Evolutionary conservation across 2,888 invertebrate species (phyloP), one percentile per base, ranked within the genome.

Genomic region (Troides oblongomaculatus): DNA sequence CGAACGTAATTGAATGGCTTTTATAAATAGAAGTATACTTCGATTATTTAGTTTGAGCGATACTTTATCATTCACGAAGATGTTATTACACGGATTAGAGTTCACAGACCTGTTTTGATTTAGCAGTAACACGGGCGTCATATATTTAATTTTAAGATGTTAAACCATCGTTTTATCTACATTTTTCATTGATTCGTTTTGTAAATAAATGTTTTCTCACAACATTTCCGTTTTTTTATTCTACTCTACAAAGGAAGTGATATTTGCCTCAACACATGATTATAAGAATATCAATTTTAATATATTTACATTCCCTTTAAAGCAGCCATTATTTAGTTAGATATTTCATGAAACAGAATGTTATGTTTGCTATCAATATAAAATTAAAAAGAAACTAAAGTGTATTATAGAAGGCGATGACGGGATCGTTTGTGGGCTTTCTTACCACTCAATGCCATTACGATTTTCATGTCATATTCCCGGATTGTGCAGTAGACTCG

Each of bases 181-280:
- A 66, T 70, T 70, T 70, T 43, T 50, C 66, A 1, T 62, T 50
- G 21, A 10, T 66, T 66, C 12, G 39, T 69, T 59, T 70, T 70
- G 69, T 70, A 66, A 70, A 70, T 69, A 57, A 65, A 65, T 65
- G 65, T 69, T 69, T 61, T 61, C 30, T 17, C 57, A 59, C 25
- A 50, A 17, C 23, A 6, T 1, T 59, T 63, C 30, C 59, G 53
- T 14, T 17, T 50, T 17, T 14, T 50, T 50, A 17, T 17, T 17
- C 0, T 3, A 50, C 50, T 17, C 10, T 18, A 50, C 1, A 50
- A 50, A 50, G 50, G 14, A 14, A 50, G 5, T 50, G 3, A 50
- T 12, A 50, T 17, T 12, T 17, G 30, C 30, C 30, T 30, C 30
- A 30, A 30, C 30, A 5, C 30, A 3, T 30, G 30, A 30, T 30